Evolutionary conservation across 2,888 invertebrate species (phyloP), one percentile per base, ranked within the genome.

Genomic region (Girardia tigrina): DNA sequence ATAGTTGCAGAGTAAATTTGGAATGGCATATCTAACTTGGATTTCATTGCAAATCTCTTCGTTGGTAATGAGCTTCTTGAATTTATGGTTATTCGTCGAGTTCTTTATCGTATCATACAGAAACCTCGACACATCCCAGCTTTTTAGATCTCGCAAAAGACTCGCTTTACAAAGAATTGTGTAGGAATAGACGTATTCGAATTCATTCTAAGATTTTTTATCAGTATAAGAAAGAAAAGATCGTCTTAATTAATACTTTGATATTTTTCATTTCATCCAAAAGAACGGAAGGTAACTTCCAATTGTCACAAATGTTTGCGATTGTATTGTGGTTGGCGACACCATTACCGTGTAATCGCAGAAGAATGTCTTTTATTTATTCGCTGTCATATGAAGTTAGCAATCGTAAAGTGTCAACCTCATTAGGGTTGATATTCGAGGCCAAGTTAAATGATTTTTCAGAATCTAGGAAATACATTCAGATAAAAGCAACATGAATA

Each of bases 281-380:
- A 56, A 56, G n/a, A 56, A 56, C 56, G 6, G n/a, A 23, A 1
- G 56, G 74, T 4, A 74, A 36, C 26, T 42, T 20, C 74, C 74
- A 74, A 14, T 42, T 36, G 56, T 74, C 74, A 16, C 26, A 42
- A 12, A 74, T 36, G 26, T 69, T 42, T 23, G 28, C 56, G 1
- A 74, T n/a, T 4, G 56, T 42, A 26, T 69, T 36, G 1, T 27
- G 8, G 23, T 42, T 74, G 20, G n/a, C n/a, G 28, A 42, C 88
- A 80, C 89, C 89, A 84, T 89, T 88, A 70, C 90, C 88, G 26
- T 79, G 79, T 69, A 79, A 20, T 26, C 74, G 73, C 1, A 69
- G 16, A 2, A 74, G 16, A 27, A 74, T 36, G 71, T 27, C 69
- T n/a, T 69, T 36, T 20, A 74, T 28, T 26, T 74, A 56, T 20